Percentiles rank a stretch among this genome's conserved stretches.
Conservation (phyloP, 2,797 vertebrate species). For the Stomatorhinus walkeri region DNA sequence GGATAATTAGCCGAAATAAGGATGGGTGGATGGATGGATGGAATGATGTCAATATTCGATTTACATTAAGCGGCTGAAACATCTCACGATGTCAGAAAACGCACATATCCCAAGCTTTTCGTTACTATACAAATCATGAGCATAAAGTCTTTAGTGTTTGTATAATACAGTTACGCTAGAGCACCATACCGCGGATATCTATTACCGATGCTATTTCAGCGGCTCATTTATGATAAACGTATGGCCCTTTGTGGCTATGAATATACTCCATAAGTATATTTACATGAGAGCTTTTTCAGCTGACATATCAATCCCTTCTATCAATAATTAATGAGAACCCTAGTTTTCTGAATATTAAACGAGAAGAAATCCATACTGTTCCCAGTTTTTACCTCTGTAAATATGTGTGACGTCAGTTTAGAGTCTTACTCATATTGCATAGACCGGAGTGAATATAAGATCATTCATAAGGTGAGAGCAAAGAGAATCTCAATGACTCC, state of each 20-base stretch:
- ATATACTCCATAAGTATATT: slow-evolving; percentile 69
- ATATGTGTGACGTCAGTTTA: slow-evolving; percentile 51
- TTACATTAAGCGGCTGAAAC: neutral
- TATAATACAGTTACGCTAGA: neutral
- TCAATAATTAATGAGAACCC: slow-evolving; percentile 66
- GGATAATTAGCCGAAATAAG: neutral
- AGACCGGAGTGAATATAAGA: neutral
- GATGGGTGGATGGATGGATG: neutral
- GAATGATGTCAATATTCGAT: neutral
- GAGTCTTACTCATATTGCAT: slow-evolving; percentile 22
- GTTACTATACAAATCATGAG: neutral
- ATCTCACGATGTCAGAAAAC: neutral
- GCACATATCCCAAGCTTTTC: neutral
- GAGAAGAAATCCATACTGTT: slow-evolving; percentile 43
- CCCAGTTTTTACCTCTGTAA: slow-evolving; percentile 52
- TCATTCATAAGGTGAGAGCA: slow-evolving; percentile 3
- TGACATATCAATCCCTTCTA: slow-evolving; percentile 61
- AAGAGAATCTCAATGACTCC: neutral
- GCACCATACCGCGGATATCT: neutral
- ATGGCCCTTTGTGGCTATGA: slow-evolving; percentile 65
- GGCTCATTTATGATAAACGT: slow-evolving; percentile 55
- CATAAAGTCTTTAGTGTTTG: neutral
- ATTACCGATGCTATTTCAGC: neutral
- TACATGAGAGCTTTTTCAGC: slow-evolving; percentile 64
- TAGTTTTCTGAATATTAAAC: slow-evolving; percentile 67